A percentile compares a stretch with the other conserved stretches of the same genome.
These are phyloP conservation scores for Sebastes schlegelii DNA, from an alignment of 2,113 vertebrate species.

Conservation along the genomic window DNA sequence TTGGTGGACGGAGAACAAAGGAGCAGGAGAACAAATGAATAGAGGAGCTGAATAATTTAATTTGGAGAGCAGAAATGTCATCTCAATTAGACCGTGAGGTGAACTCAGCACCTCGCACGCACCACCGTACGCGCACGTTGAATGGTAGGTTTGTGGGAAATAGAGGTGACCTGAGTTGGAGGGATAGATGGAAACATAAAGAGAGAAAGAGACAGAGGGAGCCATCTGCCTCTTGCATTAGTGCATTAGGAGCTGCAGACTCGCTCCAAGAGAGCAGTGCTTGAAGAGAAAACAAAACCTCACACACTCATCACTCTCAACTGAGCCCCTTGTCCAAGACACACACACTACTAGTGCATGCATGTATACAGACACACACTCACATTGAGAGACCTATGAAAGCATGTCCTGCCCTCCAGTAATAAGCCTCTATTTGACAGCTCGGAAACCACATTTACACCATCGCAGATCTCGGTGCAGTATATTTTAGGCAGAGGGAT, in stretches of 20 bases:
- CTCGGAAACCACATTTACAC: slow-evolving; percentile 69
- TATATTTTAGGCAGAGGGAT: slow-evolving; percentile 67
- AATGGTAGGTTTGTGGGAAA: slow-evolving; percentile 25
- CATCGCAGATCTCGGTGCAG: slow-evolving; percentile 43
- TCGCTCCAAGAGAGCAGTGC: slow-evolving; percentile 31
- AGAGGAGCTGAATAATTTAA: slow-evolving; percentile 75
- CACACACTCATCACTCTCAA: slow-evolving; percentile 42
- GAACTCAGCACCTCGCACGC: slow-evolving; percentile 33
- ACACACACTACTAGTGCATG: background rate
- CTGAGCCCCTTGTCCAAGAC: slow-evolving; percentile 27
- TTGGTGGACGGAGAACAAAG: slow-evolving; percentile 55
- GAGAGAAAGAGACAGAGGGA: slow-evolving; percentile 11
- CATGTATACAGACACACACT: slow-evolving; percentile 9
- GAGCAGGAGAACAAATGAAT: slow-evolving; percentile 63
- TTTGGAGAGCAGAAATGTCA: slow-evolving; percentile 68
- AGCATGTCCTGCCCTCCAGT: slow-evolving; percentile 43
- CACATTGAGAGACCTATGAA: slow-evolving; percentile 31
- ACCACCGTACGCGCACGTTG: slow-evolving; percentile 2
- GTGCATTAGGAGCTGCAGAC: slow-evolving; percentile 43
- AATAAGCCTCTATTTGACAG: slow-evolving; percentile 68
- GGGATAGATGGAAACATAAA: slow-evolving; percentile 38
- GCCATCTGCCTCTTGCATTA: slow-evolving; percentile 56
- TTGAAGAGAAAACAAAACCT: slow-evolving; percentile 62
- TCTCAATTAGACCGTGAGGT: slow-evolving; percentile 68
- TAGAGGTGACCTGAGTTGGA: slow-evolving; percentile 43